Base-by-base conservation (phyloP, 2,113 vertebrate genomes). In the Patagioenas fasciata region DNA sequence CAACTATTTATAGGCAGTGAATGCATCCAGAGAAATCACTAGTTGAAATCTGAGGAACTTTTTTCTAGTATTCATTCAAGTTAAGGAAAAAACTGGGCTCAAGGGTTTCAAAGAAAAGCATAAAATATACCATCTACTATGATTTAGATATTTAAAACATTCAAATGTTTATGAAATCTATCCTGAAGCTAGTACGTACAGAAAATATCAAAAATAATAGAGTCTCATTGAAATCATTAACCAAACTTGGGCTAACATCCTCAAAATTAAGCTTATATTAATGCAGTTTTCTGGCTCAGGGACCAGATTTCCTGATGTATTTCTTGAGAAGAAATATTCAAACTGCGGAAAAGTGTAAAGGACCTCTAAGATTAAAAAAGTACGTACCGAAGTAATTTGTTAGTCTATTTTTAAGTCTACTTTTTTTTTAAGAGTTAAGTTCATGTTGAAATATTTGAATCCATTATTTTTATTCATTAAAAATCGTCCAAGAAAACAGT, bases 381-480 rank as follows among this genome's bases (percentile, higher is more conserved):
- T 73, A 42, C 20, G 21, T 29, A 38, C 13, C 21, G 24, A 85
- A 80, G 9, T 53, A 72, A 74, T 14, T 3, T 2, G 51, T 42
- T 25, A 53, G 23, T 54, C 9, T 78, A 32, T 89, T 83, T 75
- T 94, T 50, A 58, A 70, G 25, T 47, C 0, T 53, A 13, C 24
- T 88, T 50, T 82, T 16, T 15, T 54, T 67, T 60, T n/a, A 89
- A 67, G n/a, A 69, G 54, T 57, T 81, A 38, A 56, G 12, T 60
- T 88, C 5, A 29, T 47, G 11, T 70, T 67, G 77, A 92, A 95
- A 65, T 85, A 80, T 67, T 87, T 51, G 48, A 72, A 77, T 85
- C 47, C 5, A 48, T 83, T 92, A 40, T 94, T 89, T 94, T 96
- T 86, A 67, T 91, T 94, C 88, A 53, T 95, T 80, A 83, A 89